Evolutionary conservation across 2,888 invertebrate species (phyloP).

Genomic region (Pammene fasciana): DNA sequence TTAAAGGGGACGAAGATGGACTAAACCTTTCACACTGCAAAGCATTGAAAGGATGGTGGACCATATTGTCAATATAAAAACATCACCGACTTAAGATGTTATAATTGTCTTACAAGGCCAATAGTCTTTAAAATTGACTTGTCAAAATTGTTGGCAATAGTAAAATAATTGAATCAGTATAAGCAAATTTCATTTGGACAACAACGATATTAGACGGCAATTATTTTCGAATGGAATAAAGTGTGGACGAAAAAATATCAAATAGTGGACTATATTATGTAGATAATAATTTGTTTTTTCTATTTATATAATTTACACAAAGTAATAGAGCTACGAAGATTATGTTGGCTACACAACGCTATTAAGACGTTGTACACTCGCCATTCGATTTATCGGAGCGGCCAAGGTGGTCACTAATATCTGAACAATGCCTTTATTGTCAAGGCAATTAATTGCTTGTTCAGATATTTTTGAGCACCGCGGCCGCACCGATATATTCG

Average conservation of each 20-base stretch:
- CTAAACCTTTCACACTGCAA: slow-evolving; percentile 37
- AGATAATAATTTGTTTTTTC: slow-evolving; percentile 66
- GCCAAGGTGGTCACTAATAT: no score
- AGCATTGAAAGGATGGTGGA: slow-evolving; percentile 15
- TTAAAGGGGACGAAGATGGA: slow-evolving; percentile 71
- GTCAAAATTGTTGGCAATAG: slow-evolving; percentile 53
- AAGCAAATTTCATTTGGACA: slow-evolving; percentile 73
- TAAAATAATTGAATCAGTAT: slow-evolving; percentile 60
- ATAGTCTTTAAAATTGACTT: slow-evolving; percentile 66
- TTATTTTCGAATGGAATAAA: slow-evolving; percentile 76
- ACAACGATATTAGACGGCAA: slow-evolving; percentile 76
- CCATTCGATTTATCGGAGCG: no score
- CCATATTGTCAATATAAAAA: slow-evolving; percentile 44
- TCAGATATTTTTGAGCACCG: no score
- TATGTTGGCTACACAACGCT: slow-evolving; percentile 2
- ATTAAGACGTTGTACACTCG: not conserved
- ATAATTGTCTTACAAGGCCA: slow-evolving; percentile 63
- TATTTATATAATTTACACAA: slow-evolving; percentile 71
- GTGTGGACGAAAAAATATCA: slow-evolving; percentile 80
- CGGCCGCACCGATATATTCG: no score
- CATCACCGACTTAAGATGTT: slow-evolving; percentile 55
- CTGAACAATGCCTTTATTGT: no score
- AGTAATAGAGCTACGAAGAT: slow-evolving; percentile 49
- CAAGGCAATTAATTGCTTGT: no score
- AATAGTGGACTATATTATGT: slow-evolving; percentile 74